phyloP scores from a whole-genome alignment of 1,140 invertebrate genomes.

The Homalodisca vitripennis region DNA sequence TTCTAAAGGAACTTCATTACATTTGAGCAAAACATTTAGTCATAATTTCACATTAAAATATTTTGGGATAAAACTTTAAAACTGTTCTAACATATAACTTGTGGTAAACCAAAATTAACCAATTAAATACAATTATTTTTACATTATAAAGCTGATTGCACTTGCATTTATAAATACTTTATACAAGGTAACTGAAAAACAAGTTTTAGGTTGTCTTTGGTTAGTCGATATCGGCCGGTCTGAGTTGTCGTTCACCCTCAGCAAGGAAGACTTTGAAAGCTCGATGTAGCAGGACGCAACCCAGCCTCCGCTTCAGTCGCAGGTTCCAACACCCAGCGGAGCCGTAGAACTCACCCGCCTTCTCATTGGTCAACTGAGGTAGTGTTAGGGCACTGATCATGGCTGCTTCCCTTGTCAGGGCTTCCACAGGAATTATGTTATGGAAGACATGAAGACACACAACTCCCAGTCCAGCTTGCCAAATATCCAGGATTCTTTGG shows the following conservation, averaged over 20 bases:
- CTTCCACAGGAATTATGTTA: conserved; percentile 87
- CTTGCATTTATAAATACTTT: too few species aligned
- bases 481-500: conserved; percentile 81
- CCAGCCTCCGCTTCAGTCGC: conserved; percentile 68
- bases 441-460: conserved; percentile 90
- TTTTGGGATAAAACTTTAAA: too few species aligned
- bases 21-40: too few species aligned
- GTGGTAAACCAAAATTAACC: too few species aligned
- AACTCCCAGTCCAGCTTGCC: conserved; percentile 78
- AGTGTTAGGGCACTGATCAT: conserved; percentile 89
- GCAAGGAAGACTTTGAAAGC: conserved; percentile 81
- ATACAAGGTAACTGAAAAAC: too few species aligned
- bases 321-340: conserved; percentile 68
- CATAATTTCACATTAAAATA: too few species aligned
- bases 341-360: conserved; percentile 83
- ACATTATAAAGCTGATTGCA: too few species aligned
- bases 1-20: too few species aligned
- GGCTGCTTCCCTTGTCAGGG: conserved; percentile 87
- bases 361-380: conserved; percentile 76
- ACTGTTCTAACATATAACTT: too few species aligned
- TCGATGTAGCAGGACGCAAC: conserved; percentile 79
- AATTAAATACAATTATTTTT: too few species aligned
- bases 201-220: too few species aligned
- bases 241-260: conserved; percentile 81
- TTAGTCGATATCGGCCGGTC: conserved; percentile 64